Conservation (phyloP, 2,113 vertebrate genomes). For the Mobula hypostoma region DNA sequence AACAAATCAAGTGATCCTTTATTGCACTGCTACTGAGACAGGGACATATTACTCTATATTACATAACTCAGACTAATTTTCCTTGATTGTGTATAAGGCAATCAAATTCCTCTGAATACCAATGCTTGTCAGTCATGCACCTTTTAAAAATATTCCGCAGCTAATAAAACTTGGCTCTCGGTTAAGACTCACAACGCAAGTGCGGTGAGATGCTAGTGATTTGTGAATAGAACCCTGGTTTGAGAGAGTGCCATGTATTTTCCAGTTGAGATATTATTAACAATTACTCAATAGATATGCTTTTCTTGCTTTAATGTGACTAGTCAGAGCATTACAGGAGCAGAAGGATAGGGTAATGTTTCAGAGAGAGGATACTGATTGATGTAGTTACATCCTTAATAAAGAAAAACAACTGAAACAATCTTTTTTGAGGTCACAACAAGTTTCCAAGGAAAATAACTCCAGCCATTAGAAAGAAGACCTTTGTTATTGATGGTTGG, state of each 20-base stretch:
- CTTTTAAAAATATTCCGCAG: no score
- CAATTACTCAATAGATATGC: neutral
- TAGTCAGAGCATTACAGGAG: neutral
- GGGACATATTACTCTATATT: no score
- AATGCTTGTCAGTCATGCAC: no score
- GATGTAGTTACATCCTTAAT: neutral
- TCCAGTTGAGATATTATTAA: neutral
- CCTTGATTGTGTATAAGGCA: no score
- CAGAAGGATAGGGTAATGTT: neutral
- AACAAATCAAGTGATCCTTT: no score
- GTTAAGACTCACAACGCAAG: neutral
- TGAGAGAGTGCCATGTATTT: neutral
- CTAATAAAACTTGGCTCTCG: neutral
- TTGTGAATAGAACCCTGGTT: neutral
- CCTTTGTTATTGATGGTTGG: neutral
- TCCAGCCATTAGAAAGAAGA: neutral
- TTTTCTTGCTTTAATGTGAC: neutral
- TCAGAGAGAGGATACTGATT: neutral
- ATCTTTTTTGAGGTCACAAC: neutral
- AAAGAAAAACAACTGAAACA: neutral
- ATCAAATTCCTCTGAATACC: no score
- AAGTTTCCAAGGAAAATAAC: neutral
- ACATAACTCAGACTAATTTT: no score
- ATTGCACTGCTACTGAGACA: no score
- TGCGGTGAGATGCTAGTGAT: neutral